A percentile compares a stretch with the other conserved stretches of the same genome.
phyloP scores from a whole-genome alignment of 2,797 vertebrate genomes.

The Hapalemur alaotrensis region DNA sequence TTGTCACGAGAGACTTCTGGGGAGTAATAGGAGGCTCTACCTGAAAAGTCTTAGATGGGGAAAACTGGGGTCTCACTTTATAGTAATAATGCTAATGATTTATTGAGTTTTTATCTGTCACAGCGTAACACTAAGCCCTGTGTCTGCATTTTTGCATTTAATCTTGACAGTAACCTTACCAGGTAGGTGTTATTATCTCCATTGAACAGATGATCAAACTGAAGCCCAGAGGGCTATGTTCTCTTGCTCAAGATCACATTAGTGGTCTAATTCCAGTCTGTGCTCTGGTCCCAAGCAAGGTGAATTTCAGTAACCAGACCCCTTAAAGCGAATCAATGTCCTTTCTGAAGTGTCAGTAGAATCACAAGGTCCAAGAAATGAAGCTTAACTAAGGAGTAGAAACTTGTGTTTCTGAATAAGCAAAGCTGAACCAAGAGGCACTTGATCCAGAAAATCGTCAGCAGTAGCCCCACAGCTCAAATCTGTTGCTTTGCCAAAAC shows the following conservation, averaged over 20 bases:
- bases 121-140: neutral
- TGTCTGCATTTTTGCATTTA: neutral
- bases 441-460: neutral
- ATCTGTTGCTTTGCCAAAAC: neutral
- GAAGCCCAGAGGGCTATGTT: neutral
- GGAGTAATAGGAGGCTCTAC: neutral
- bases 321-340: neutral
- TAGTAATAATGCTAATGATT: neutral
- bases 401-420: neutral
- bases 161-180: neutral
- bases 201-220: neutral
- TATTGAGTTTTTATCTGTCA: neutral
- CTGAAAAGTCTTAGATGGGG: neutral
- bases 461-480: neutral
- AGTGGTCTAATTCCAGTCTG: neutral
- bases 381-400: neutral
- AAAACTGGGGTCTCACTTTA: neutral
- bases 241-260: neutral
- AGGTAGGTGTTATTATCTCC: neutral
- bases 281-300: neutral
- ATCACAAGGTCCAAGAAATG: neutral
- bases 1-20: neutral
- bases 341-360: neutral
- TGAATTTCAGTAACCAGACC: neutral
- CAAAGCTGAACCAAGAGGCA: neutral